These are phyloP conservation scores for Drosophila infuscata DNA, from an alignment of 2,888 invertebrate species.

Conservation along the genomic window DNA sequence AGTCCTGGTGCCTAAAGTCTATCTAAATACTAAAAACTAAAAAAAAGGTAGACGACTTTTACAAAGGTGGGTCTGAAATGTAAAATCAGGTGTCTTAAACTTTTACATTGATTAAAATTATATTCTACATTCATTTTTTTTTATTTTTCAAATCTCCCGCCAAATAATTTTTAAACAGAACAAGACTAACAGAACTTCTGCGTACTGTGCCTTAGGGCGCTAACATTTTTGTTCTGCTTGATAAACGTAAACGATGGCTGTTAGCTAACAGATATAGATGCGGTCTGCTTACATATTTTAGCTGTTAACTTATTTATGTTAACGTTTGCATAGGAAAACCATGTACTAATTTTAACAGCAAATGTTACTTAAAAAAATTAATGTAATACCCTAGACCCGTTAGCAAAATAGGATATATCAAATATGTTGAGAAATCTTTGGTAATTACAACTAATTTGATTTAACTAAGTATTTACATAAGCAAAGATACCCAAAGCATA, in stretches of 20 bases:
- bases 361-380: slow-evolving; percentile 6
- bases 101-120: background rate
- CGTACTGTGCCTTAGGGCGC: slow-evolving; percentile 6
- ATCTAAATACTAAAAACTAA: background rate
- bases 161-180: background rate
- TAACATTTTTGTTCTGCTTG: background rate
- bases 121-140: background rate
- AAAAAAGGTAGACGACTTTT: background rate
- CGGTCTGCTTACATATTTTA: slow-evolving; percentile 5
- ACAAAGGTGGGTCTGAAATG: background rate
- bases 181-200: background rate
- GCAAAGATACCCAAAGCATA: too few relatives aligned
- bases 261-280: slow-evolving; percentile 1
- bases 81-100: background rate
- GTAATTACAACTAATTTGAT: background rate
- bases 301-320: slow-evolving; percentile 21
- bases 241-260: slow-evolving; percentile 15
- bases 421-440: fast-evolving
- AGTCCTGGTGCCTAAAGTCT: background rate
- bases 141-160: background rate
- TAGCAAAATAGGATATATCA: background rate
- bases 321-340: background rate
- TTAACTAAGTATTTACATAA: background rate
- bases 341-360: background rate
- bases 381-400: background rate